These are phyloP conservation scores for Lagodon rhomboides DNA, from an alignment of 2,797 vertebrate genomes.

Conservation along the genomic window DNA sequence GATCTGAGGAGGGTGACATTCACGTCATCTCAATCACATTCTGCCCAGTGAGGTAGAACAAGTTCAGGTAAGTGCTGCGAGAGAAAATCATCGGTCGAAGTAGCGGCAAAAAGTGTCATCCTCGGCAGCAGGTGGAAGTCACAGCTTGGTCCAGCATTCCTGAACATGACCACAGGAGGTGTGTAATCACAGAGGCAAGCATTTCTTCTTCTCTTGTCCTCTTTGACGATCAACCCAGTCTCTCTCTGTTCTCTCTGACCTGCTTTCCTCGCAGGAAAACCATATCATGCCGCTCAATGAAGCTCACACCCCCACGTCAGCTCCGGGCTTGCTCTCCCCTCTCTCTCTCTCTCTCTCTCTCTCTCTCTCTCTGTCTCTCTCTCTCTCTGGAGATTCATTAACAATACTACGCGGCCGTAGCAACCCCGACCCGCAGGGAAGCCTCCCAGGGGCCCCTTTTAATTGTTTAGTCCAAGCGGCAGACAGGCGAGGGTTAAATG, in stretches of 20 bases:
- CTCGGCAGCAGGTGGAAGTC: slow-evolving; percentile 48
- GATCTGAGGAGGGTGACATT: slow-evolving; percentile 52
- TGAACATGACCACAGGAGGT: slow-evolving; percentile 43
- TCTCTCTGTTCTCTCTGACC: slow-evolving; percentile 56
- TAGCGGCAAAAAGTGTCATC: slow-evolving; percentile 58
- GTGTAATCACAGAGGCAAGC: slow-evolving; percentile 36
- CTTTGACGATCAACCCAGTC: slow-evolving; percentile 20
- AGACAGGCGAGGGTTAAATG: slow-evolving; percentile 65
- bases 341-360: slow-evolving; percentile 31
- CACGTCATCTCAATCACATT: slow-evolving; percentile 67
- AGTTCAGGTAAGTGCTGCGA: slow-evolving; percentile 64
- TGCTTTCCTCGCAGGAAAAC: slow-evolving; percentile 63
- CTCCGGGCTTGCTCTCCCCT: slow-evolving; percentile 46
- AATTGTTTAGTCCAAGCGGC: slow-evolving; percentile 74
- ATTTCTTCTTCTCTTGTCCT: slow-evolving; percentile 46
- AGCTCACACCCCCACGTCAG: slow-evolving; percentile 67
- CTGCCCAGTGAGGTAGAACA: slow-evolving; percentile 55
- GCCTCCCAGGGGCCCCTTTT: slow-evolving; percentile 75
- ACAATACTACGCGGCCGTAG: slow-evolving; percentile 81
- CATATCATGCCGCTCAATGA: slow-evolving; percentile 57
- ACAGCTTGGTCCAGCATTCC: slow-evolving; percentile 53
- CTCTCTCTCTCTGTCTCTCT: slow-evolving; percentile 33
- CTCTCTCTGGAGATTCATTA: slow-evolving; percentile 81
- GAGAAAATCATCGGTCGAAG: slow-evolving; percentile 30
- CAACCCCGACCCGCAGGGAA: slow-evolving; percentile 80